Evolutionary conservation across 2,113 vertebrate species (phyloP).

Genomic region (Plecturocebus donacophilus): DNA sequence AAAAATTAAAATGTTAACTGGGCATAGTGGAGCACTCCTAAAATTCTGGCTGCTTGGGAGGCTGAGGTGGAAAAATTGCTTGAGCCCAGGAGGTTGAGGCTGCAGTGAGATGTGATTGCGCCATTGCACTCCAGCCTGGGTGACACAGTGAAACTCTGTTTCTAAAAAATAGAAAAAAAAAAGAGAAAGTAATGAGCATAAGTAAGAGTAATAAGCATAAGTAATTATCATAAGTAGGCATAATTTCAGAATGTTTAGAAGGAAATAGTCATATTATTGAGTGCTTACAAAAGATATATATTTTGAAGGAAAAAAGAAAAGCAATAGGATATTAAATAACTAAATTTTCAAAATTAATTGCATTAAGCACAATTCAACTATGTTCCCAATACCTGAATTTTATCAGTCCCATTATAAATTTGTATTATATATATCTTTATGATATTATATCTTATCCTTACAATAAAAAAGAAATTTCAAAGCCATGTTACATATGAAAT

Average conservation of each 20-base stretch:
- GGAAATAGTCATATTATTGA: conserved; percentile 16
- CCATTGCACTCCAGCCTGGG: too few relatives aligned
- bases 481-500: neutral
- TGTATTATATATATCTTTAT: neutral
- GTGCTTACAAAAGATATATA: neutral
- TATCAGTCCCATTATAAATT: neutral
- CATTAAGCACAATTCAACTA: neutral
- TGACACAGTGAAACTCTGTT: too few relatives aligned
- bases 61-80: too few relatives aligned
- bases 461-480: neutral
- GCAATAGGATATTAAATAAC: neutral
- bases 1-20: too few relatives aligned
- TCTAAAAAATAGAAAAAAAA: too few relatives aligned
- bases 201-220: neutral
- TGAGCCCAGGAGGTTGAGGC: too few relatives aligned
- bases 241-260: conserved; percentile 26
- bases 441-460: neutral
- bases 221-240: neutral
- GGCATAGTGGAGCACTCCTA: too few relatives aligned
- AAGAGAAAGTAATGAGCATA: too few relatives aligned
- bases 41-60: too few relatives aligned
- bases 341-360: neutral
- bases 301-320: neutral
- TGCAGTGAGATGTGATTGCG: too few relatives aligned
- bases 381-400: neutral